Evolutionary conservation across 2,888 invertebrate genomes (phyloP), one percentile per base, ranked within the genome.

Genomic region (Rutpela maculata): DNA sequence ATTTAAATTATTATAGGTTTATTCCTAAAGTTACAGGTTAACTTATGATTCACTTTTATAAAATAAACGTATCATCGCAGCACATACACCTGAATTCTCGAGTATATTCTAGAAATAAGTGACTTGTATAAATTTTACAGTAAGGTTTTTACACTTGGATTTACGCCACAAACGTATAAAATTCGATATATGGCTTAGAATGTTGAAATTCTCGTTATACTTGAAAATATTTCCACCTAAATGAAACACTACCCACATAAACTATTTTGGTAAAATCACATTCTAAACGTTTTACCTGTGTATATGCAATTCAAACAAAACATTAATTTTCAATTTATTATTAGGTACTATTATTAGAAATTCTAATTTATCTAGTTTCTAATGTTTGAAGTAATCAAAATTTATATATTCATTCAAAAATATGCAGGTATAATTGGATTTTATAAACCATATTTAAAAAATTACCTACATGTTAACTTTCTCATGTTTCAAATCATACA

Each of bases 251-350:
- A 19, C 66, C 72, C 62, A 65, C 59, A 65, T 38, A 38, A 72
- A 72, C 79, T 81, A 79, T 81, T 79, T 77, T 73, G 17, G 75
- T 65, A 56, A 55, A 63, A 63, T 74, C 77, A 66, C 78, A 79
- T 50, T 78, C 80, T 77, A 66, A 74, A 70, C 74, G 60, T 59
- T 75, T 69, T 71, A 74, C 75, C 66, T 74, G 65, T 22, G 62
- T 56, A n/a, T 57, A 17, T 62, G 60, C 57, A 35, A 60, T 70
- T 75, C 75, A 72, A 74, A 72, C 60, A 63, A 43, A 66, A 59
- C 11, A 72, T 70, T 69, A 63, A 68, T 63, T 43, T 72, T 9
- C 9, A 72, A 68, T 68, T 56, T 57, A 63, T 73, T 67, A 68
- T 19, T 69, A 26, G 26, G 6, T 26, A 63, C 56, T 56, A 68